Percentiles rank a stretch among this genome's conserved stretches.
phyloP scores from a whole-genome alignment of 2,888 invertebrate species.

The Coleophora flavipennella region DNA sequence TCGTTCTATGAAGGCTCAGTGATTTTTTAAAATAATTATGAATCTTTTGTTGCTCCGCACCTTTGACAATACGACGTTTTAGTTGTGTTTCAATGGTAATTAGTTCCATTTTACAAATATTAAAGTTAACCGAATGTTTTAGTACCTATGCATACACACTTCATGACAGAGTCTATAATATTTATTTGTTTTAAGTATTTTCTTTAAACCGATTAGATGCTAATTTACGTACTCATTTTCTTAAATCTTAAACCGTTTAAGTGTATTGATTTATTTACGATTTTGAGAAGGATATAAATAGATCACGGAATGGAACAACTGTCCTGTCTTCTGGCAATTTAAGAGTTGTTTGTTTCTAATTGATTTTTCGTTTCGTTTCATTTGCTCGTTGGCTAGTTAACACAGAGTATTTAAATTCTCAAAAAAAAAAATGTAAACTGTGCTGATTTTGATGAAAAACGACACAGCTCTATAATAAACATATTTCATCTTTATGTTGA shows the following conservation, averaged over 20 bases:
- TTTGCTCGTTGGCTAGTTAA: not conserved
- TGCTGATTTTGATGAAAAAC: no score
- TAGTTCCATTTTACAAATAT: conserved; percentile 6
- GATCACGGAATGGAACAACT: not conserved
- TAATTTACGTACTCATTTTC: conserved; percentile 20
- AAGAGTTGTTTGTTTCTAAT: not conserved
- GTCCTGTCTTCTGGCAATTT: conserved; percentile 7
- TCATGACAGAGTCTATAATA: conserved; percentile 6
- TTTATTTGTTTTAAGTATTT: conserved; percentile 6
- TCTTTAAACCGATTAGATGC: conserved; percentile 36
- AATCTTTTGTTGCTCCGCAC: conserved; percentile 39
- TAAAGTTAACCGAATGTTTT: conserved; percentile 13
- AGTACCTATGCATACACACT: conserved; percentile 18
- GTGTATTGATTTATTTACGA: conserved; percentile 37
- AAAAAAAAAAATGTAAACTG: no score
- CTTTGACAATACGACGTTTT: conserved; percentile 54
- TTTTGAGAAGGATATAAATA: conserved; percentile 3
- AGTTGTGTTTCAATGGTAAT: conserved; percentile 47
- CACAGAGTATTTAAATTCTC: no score
- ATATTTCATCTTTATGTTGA: no score
- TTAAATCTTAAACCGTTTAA: conserved; percentile 29
- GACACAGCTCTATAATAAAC: no score
- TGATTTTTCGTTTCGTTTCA: no score
- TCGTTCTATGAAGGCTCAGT: conserved; percentile 64
- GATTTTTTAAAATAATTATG: conserved; percentile 44